These are phyloP conservation scores for Cardiocondyla obscurior DNA, from an alignment of 1,140 invertebrate genomes.

Conservation along the genomic window DNA sequence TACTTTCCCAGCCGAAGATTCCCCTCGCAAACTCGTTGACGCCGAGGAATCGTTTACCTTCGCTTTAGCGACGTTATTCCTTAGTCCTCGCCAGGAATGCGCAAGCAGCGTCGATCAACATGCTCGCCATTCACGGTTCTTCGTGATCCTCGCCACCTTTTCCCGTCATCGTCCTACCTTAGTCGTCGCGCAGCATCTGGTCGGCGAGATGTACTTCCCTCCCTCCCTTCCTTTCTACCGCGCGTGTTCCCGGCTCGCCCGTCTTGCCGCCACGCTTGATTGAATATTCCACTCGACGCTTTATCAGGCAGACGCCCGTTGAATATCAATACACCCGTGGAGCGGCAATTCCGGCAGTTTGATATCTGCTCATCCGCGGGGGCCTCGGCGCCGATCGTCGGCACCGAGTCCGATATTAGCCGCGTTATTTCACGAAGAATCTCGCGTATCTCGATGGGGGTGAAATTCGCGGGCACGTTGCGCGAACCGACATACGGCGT, in stretches of 20 bases:
- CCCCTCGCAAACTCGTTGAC: conserved; percentile 49
- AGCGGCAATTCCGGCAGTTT: conserved; percentile 57
- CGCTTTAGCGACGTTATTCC: conserved; percentile 66
- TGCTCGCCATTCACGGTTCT: conserved; percentile 61
- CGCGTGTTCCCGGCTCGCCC: background rate
- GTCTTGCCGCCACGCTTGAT: conserved; percentile 71
- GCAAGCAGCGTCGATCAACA: conserved; percentile 71
- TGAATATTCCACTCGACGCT: conserved; percentile 81
- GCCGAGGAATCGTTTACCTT: conserved; percentile 66
- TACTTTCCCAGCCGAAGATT: conserved; percentile 38
- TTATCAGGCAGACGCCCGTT: conserved; percentile 78
- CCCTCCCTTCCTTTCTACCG: too few species aligned
- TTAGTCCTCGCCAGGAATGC: conserved; percentile 63
- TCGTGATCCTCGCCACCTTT: conserved; percentile 61
- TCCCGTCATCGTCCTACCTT: conserved; percentile 53
- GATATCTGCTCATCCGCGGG: conserved; percentile 65
- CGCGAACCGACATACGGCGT: conserved; percentile 1
- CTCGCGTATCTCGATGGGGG: conserved; percentile 2
- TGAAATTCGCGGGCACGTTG: conserved; percentile 31
- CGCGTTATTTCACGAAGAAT: conserved; percentile 52
- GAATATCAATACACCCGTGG: conserved; percentile 78
- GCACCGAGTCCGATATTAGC: conserved; percentile 42
- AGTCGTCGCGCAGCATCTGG: conserved; percentile 43
- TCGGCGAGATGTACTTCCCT: background rate
- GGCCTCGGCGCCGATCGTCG: conserved; percentile 54